These are phyloP conservation scores for Dipodomys ordii DNA, from an alignment of 2,113 vertebrate species.

Conservation along the genomic window DNA sequence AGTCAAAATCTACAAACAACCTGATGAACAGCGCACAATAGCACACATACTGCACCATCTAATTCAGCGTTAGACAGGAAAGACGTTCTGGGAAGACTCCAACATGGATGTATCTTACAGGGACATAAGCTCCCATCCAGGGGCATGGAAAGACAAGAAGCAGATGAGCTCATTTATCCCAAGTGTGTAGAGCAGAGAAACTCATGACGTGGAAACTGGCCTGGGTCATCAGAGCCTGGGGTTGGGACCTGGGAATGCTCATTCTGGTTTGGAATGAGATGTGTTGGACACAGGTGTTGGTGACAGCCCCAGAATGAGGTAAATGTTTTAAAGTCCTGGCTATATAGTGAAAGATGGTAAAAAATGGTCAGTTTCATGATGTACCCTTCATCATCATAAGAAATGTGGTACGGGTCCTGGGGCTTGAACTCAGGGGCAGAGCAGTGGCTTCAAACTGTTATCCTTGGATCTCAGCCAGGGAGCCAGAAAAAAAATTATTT, in stretches of 20 bases:
- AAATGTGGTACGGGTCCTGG: too few species aligned
- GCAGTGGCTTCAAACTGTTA: too few species aligned
- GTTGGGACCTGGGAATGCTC: background rate
- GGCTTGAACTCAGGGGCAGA: too few species aligned
- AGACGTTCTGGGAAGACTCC: background rate
- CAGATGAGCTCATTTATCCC: too few species aligned
- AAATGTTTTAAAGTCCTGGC: background rate
- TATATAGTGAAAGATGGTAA: background rate
- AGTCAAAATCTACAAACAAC: background rate
- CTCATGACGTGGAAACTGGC: background rate
- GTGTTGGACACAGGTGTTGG: background rate
- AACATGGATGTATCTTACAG: background rate
- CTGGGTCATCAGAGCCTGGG: too few species aligned
- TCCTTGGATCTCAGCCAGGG: too few species aligned
- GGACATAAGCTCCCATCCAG: background rate
- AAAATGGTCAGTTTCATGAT: background rate
- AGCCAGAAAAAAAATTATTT: background rate
- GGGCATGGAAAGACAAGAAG: background rate
- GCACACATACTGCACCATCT: too few species aligned
- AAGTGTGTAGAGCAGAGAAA: background rate
- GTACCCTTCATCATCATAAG: background rate
- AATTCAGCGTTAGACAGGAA: background rate
- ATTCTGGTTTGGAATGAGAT: background rate
- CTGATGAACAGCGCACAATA: background rate
- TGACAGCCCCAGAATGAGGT: too few species aligned